A percentile compares a stretch with the other conserved stretches of the same genome.
Conservation (phyloP, 1,140 invertebrate genomes). For the Holcopasites calliopsidis region DNA sequence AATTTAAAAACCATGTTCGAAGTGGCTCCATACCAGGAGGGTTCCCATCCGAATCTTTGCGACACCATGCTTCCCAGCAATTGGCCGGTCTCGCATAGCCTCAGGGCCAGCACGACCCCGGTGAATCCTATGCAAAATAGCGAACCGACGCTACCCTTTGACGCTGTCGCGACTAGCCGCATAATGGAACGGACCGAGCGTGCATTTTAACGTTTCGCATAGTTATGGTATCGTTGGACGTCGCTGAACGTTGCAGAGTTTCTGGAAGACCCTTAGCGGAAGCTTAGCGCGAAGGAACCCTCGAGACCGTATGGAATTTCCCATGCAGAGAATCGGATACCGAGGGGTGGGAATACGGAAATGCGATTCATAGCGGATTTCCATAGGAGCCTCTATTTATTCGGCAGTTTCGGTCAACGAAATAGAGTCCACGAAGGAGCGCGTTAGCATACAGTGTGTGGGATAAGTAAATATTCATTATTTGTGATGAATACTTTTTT, state of each 20-base stretch:
- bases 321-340: constrained; percentile 41
- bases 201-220: constrained; percentile 29
- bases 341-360: not conserved
- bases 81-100: not conserved
- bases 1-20: no score
- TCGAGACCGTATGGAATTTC: constrained; percentile 27
- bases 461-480: no score
- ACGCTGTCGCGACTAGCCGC: constrained; percentile 18
- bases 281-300: constrained; percentile 11
- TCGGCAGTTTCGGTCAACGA: not conserved
- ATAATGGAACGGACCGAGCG: constrained; percentile 30
- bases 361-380: not conserved
- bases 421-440: no score
- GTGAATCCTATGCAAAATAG: constrained; percentile 30
- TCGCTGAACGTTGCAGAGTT: not conserved
- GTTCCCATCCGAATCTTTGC: not conserved
- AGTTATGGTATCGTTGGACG: constrained; percentile 20
- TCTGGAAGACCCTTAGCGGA: constrained; percentile 36
- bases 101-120: not conserved
- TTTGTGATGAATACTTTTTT: no score
- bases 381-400: not conserved
- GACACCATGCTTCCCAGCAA: not conserved
- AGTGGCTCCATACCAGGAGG: no score
- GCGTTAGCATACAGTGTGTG: no score
- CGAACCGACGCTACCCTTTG: constrained; percentile 25